Conservation (phyloP, 2,797 vertebrate genomes). For the Aphelocoma californica region DNA sequence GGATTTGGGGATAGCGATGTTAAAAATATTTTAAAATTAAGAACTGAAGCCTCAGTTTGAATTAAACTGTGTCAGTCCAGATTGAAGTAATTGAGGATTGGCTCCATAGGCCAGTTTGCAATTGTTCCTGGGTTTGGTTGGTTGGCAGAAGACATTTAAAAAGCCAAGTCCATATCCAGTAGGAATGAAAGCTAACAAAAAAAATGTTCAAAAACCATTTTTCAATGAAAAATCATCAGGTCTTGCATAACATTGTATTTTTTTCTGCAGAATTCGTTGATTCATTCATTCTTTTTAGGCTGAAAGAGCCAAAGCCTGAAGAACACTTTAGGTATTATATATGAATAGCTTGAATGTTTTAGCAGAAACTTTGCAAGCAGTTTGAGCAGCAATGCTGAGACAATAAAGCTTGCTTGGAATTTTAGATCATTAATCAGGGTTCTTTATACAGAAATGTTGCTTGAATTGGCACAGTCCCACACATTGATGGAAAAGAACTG, state of each 20-base stretch:
- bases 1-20: background rate
- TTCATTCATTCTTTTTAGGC: background rate
- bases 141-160: background rate
- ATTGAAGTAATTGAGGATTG: background rate
- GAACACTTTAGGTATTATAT: background rate
- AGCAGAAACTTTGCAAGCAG: background rate
- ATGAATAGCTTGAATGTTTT: conserved; percentile 8
- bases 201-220: background rate
- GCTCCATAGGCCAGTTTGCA: background rate
- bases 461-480: conserved; percentile 57
- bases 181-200: background rate
- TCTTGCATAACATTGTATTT: background rate
- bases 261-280: background rate
- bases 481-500: conserved; percentile 41
- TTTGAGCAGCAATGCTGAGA: conserved; percentile 2
- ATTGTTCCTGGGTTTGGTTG: background rate
- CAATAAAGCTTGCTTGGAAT: conserved; percentile 45
- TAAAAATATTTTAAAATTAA: background rate
- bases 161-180: background rate
- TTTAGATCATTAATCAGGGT: conserved; percentile 42
- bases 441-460: conserved; percentile 49
- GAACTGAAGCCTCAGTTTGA: background rate
- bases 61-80: background rate
- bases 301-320: background rate
- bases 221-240: background rate